A percentile compares a stretch with the other conserved stretches of the same genome.
Conservation (phyloP, 1,140 invertebrate genomes). For the Piezodorus guildinii region DNA sequence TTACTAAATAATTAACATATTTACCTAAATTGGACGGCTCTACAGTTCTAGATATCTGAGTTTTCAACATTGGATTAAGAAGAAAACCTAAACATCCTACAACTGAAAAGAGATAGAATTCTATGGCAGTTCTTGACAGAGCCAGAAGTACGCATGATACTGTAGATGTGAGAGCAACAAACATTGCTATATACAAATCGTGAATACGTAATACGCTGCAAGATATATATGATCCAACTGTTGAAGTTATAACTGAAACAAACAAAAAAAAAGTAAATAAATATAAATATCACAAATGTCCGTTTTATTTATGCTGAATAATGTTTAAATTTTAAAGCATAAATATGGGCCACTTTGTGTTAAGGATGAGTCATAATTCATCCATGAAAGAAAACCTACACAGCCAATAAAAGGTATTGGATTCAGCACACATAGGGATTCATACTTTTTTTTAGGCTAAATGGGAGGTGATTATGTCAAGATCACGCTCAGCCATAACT, state of each 20-base stretch:
- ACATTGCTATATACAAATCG: conserved; percentile 14
- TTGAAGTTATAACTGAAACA: conserved; percentile 1
- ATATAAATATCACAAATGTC: no score
- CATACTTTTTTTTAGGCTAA: no score
- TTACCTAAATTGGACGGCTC: not conserved
- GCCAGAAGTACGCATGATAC: conserved; percentile 67
- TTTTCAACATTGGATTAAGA: conserved; percentile 1
- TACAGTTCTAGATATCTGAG: not conserved
- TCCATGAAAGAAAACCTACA: no score
- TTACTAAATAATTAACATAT: no score
- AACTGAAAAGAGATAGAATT: not conserved
- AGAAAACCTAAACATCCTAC: not conserved
- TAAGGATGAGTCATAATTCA: no score
- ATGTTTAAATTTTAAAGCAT: no score
- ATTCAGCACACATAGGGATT: no score
- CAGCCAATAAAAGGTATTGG: no score
- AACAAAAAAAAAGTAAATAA: conserved; percentile 6
- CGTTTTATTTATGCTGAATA: no score
- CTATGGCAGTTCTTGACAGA: conserved; percentile 46
- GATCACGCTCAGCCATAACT: no score
- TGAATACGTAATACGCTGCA: not conserved
- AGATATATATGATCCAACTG: not conserved
- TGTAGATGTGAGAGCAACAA: conserved; percentile 50
- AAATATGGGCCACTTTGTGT: no score
- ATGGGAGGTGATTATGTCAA: no score